Conservation (phyloP, 2,113 vertebrate genomes). For the Alligator sinensis region DNA sequence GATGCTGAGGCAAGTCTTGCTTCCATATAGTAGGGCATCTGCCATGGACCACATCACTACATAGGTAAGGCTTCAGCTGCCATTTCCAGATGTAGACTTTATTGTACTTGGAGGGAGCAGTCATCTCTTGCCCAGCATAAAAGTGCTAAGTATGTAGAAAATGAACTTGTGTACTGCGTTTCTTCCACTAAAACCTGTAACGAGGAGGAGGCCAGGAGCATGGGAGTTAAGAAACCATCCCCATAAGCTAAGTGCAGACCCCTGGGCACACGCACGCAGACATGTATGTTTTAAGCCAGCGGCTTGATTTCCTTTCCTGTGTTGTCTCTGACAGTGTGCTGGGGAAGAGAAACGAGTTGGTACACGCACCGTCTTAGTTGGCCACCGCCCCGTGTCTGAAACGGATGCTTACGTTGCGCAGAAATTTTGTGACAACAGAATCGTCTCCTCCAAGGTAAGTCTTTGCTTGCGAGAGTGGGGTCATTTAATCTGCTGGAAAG, state of each 20-base stretch:
- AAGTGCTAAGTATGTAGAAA: background rate
- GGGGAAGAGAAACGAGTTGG: constrained; percentile 93
- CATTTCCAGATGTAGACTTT: background rate
- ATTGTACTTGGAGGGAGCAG: background rate
- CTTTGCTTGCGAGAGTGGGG: rapidly evolving
- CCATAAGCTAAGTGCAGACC: background rate
- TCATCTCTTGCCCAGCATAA: background rate
- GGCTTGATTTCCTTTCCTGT: background rate
- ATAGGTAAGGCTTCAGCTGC: background rate
- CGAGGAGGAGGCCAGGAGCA: background rate
- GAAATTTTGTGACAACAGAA: constrained; percentile 97
- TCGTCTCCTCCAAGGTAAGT: constrained; percentile 97
- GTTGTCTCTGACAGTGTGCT: constrained; percentile 81
- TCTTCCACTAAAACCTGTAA: background rate
- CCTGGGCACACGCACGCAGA: background rate
- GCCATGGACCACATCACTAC: background rate
- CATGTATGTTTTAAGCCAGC: background rate
- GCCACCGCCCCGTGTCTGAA: constrained; percentile 80
- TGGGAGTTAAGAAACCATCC: background rate
- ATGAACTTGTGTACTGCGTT: background rate
- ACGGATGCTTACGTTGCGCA: constrained; percentile 87
- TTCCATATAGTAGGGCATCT: background rate
- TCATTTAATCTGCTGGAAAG: background rate
- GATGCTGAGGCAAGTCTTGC: background rate
- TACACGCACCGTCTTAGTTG: constrained; percentile 92